These are phyloP conservation scores for Brachyopa scutellaris DNA, from an alignment of 2,888 invertebrate species.

Conservation along the genomic window DNA sequence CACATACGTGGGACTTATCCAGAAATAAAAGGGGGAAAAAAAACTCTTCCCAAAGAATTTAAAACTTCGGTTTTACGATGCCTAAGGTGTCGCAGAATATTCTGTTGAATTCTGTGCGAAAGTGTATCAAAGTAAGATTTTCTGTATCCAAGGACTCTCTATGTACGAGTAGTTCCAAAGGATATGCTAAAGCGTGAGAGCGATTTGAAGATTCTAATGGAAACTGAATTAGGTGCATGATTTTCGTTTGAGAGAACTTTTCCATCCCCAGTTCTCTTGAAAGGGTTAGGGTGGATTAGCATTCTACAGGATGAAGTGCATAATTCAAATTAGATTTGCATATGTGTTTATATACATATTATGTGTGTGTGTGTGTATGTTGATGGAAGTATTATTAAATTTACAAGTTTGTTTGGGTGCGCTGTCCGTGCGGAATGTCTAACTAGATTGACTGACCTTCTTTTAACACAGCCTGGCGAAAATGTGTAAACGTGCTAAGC, in stretches of 20 bases:
- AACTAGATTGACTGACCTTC: slow-evolving; percentile 63
- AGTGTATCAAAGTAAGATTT: slow-evolving; percentile 65
- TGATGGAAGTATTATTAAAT: slow-evolving; percentile 57
- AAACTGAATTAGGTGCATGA: slow-evolving; percentile 66
- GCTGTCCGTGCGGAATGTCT: slow-evolving; percentile 54
- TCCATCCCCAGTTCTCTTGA: neutral
- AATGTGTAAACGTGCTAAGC: slow-evolving; percentile 18
- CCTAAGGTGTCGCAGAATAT: slow-evolving; percentile 68
- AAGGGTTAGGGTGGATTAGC: slow-evolving; percentile 7
- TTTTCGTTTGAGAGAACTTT: slow-evolving; percentile 55
- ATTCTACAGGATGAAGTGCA: slow-evolving; percentile 14
- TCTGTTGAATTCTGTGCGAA: slow-evolving; percentile 49
- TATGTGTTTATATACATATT: slow-evolving; percentile 5
- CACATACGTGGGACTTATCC: slow-evolving; percentile 36
- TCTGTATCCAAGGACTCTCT: slow-evolving; percentile 2
- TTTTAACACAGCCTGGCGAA: slow-evolving; percentile 10
- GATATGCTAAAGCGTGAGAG: slow-evolving; percentile 1
- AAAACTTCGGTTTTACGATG: slow-evolving; percentile 52
- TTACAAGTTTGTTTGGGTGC: slow-evolving; percentile 57
- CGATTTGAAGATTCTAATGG: slow-evolving; percentile 64
- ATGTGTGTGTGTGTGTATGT: slow-evolving; percentile 2
- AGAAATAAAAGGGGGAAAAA: too few relatives aligned
- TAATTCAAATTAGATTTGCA: slow-evolving; percentile 59
- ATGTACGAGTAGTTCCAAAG: neutral
- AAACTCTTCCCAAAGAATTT: slow-evolving; percentile 63